Evolutionary conservation across 2,888 invertebrate species (phyloP).

Genomic region (Cyclophora punctaria): DNA sequence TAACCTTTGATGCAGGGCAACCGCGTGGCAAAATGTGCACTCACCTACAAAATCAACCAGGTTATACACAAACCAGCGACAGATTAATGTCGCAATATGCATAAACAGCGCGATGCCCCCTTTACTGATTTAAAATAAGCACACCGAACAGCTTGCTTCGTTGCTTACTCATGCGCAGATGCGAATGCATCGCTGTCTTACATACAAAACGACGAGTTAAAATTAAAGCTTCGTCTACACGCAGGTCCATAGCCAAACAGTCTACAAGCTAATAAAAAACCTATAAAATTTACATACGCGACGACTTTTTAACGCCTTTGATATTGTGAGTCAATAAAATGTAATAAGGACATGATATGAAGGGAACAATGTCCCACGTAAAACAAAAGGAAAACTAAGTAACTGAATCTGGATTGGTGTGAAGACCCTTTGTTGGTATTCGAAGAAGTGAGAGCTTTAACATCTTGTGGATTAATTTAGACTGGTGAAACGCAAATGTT

Average conservation of each 20-base stretch:
- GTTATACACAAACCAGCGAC: constrained; percentile 5
- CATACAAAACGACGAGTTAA: constrained; percentile 34
- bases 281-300: neutral
- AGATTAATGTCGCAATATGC: constrained; percentile 15
- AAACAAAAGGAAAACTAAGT: no score
- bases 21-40: constrained; percentile 7
- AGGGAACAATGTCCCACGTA: no score
- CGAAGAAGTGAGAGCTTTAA: no score
- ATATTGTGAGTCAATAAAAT: no score
- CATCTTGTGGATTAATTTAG: constrained; percentile 24
- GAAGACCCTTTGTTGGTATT: no score
- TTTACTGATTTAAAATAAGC: constrained; percentile 40
- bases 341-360: no score
- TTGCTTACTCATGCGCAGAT: constrained; percentile 47
- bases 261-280: constrained; percentile 5
- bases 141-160: constrained; percentile 31
- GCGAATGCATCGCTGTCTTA: constrained; percentile 31
- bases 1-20: constrained; percentile 14
- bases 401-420: no score
- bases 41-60: constrained; percentile 2
- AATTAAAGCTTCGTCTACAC: constrained; percentile 31
- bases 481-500: constrained; percentile 23
- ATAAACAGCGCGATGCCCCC: constrained; percentile 29
- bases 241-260: constrained; percentile 24
- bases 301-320: no score